Percentiles rank a stretch among this genome's conserved stretches.
Evolutionary conservation across 2,888 invertebrate species (phyloP).

Genomic region (Temnothorax unifasciatus): DNA sequence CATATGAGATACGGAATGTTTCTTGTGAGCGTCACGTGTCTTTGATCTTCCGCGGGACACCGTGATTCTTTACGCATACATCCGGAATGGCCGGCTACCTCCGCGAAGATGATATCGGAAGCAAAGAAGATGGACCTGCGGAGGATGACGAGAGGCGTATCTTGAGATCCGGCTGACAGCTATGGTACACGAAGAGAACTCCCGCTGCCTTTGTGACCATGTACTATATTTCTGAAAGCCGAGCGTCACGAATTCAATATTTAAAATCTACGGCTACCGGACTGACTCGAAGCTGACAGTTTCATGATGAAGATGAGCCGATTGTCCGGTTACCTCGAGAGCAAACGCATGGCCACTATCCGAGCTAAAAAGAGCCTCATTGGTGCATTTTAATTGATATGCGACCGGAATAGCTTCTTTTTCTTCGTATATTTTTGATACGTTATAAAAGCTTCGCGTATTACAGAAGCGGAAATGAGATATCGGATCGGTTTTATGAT

Average conservation of each 20-base stretch:
- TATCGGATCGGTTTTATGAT: background rate
- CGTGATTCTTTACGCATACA: constrained; percentile 14
- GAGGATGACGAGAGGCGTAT: constrained; percentile 44
- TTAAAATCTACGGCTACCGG: background rate
- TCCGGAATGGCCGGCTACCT: background rate
- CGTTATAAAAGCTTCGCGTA: background rate
- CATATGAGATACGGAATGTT: constrained; percentile 26
- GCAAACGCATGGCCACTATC: background rate
- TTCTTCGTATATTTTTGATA: constrained; percentile 2
- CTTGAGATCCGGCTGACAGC: constrained; percentile 54
- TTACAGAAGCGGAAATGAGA: background rate
- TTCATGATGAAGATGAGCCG: constrained; percentile 5
- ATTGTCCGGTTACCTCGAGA: background rate
- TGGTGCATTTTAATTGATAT: background rate
- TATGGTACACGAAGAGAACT: constrained; percentile 35
- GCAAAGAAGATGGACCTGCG: background rate
- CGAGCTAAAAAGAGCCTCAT: background rate
- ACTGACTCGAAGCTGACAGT: background rate
- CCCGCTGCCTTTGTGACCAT: constrained; percentile 7
- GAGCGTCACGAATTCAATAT: background rate
- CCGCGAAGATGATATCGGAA: constrained; percentile 17
- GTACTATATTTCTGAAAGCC: background rate
- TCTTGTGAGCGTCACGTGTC: constrained; percentile 41
- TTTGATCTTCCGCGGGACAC: constrained; percentile 31
- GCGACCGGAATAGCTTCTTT: background rate